phyloP scores from a whole-genome alignment of 1,140 invertebrate species.

The Saccostrea echinata region DNA sequence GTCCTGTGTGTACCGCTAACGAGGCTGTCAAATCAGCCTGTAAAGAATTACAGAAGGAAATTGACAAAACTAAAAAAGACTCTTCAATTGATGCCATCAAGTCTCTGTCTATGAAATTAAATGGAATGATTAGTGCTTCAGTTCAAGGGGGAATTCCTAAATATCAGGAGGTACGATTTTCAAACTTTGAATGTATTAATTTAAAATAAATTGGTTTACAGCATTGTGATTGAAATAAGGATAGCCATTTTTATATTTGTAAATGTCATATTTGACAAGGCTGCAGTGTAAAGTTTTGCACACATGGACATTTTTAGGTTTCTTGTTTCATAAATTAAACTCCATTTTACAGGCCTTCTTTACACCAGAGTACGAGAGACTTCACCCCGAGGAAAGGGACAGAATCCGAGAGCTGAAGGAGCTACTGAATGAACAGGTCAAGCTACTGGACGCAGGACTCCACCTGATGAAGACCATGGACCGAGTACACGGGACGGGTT shows the following conservation, averaged over 20 bases:
- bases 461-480: slow-evolving; percentile 33
- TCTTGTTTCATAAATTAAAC: not conserved
- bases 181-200: too few species aligned
- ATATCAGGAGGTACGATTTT: slow-evolving; percentile 73
- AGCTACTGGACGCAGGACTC: not conserved
- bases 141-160: slow-evolving; percentile 76
- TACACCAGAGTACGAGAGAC: slow-evolving; percentile 65
- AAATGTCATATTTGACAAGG: too few species aligned
- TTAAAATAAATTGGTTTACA: too few species aligned
- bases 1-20: slow-evolving; percentile 73
- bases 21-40: slow-evolving; percentile 70
- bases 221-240: too few species aligned
- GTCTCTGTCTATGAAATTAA: slow-evolving; percentile 93
- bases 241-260: too few species aligned
- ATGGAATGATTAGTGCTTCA: slow-evolving; percentile 74
- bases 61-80: slow-evolving; percentile 59
- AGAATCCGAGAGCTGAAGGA: slow-evolving; percentile 66
- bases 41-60: slow-evolving; percentile 65
- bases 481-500: not conserved
- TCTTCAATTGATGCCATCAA: slow-evolving; percentile 83
- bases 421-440: slow-evolving; percentile 27
- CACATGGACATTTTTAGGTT: too few species aligned
- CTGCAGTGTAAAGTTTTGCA: too few species aligned
- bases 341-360: slow-evolving; percentile 74
- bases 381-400: slow-evolving; percentile 67